Percentiles rank a stretch among this genome's conserved stretches.
These are phyloP conservation scores for Apaloderma vittatum DNA, from an alignment of 2,113 vertebrate species.

Conservation along the genomic window DNA sequence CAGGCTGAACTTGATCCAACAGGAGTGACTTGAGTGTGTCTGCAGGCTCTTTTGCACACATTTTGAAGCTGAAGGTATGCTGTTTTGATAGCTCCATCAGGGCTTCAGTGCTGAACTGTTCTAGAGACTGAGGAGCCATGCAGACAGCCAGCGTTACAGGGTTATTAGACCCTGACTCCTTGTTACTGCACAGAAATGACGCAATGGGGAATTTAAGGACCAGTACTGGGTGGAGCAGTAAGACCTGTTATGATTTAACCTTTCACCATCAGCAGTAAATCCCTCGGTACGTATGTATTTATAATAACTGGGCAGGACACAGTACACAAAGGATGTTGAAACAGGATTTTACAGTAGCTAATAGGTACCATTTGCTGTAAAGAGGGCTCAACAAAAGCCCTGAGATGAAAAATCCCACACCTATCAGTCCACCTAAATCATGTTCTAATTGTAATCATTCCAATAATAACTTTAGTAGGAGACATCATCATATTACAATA, in stretches of 20 bases:
- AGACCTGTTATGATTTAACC: background rate
- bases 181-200: background rate
- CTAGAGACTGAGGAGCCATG: background rate
- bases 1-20: background rate
- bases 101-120: background rate
- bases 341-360: constrained; percentile 28
- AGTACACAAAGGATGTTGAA: background rate
- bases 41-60: background rate
- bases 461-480: background rate
- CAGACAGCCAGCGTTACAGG: background rate
- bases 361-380: constrained; percentile 25
- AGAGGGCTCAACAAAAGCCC: background rate
- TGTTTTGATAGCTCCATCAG: background rate
- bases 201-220: background rate
- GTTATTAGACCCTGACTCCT: background rate
- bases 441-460: constrained; percentile 8
- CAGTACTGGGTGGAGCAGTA: background rate
- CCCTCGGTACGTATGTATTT: background rate
- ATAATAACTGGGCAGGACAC: background rate
- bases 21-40: background rate
- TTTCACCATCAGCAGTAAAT: constrained; percentile 22
- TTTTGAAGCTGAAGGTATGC: background rate
- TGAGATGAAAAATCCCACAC: background rate
- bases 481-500: background rate
- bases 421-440: background rate